Percentiles rank a stretch among this genome's conserved stretches.
Conservation (phyloP, 2,797 vertebrate genomes). For the Falco cherrug region DNA sequence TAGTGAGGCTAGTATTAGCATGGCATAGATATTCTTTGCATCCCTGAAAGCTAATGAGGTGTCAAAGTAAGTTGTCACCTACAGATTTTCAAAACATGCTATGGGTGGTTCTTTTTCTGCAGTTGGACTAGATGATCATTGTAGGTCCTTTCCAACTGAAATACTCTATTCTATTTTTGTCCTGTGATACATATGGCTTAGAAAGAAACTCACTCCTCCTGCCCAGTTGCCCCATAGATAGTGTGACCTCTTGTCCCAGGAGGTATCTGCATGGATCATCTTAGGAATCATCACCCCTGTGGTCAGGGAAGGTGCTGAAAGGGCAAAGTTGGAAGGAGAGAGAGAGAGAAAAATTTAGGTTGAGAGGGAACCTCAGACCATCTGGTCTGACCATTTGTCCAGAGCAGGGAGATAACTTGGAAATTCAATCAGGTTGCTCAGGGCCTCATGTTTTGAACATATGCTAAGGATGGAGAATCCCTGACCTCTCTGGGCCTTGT, state of each 20-base stretch:
- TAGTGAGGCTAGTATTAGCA: fast-evolving
- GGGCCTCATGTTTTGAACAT: background rate
- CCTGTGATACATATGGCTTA: background rate
- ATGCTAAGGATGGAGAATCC: background rate
- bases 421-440: background rate
- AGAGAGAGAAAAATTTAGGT: background rate
- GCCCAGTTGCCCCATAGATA: background rate
- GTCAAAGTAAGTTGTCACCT: background rate
- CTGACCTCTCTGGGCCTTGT: background rate
- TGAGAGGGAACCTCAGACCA: background rate
- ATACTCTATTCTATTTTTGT: background rate
- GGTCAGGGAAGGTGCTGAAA: background rate
- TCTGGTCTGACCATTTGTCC: background rate
- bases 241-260: background rate
- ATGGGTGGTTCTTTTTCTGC: no score
- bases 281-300: background rate
- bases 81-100: background rate
- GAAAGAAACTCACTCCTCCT: background rate
- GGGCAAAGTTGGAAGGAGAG: background rate
- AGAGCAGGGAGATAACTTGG: background rate
- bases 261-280: background rate
- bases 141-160: no score
- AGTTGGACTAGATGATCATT: no score
- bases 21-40: no score
- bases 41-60: background rate